Base-by-base conservation (phyloP, 2,888 invertebrate species). In the Sphaeridia pumilis region DNA sequence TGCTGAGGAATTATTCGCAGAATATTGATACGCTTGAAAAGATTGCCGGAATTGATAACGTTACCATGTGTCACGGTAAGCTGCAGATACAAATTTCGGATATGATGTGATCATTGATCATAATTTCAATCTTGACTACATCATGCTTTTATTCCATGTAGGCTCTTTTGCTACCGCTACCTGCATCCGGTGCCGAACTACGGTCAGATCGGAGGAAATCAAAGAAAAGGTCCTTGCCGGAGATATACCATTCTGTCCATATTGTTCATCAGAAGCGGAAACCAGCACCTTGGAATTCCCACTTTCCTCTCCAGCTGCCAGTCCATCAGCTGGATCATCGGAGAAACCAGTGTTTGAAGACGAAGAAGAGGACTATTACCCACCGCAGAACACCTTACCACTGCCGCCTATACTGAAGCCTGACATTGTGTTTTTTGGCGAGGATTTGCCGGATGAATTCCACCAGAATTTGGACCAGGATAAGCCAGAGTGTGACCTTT, bases 401-500 rank as follows among this genome's bases (percentile, higher is more conserved):
- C 48, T 62, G 14, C 66, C 65, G 4, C 65, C 66, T 45, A 82
- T 92, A 47, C 84, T 90, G 82, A 92, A 92, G 69, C 90, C 90
- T 24, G 88, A 92, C 69, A 92, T 92, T 67, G 89, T 90, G 17
- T 92, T 92, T 73, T 92, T 92, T 70, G 90, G 90, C n/a, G 90
- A 92, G 73, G 86, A 86, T 66, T 74, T 92, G 47, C 84, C 87
- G 0, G 83, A 84, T 60, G 80, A 81, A 59, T 92, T 90, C 69
- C 89, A 92, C 70, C 77, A 80, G 45, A 81, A 83, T n/a, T 84
- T 90, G 79, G 79, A 81, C 24, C 75, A 76, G 51, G 90, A 92
- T 69, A 86, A 86, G 68, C 80, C 83, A 56, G 75, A 80, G 52
- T 87, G 87, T 69, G 92, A 92, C 73, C 75, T 92, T 52, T 73